Conservation (phyloP, 2,888 invertebrate species). For the Kryphioiulus occultus region DNA sequence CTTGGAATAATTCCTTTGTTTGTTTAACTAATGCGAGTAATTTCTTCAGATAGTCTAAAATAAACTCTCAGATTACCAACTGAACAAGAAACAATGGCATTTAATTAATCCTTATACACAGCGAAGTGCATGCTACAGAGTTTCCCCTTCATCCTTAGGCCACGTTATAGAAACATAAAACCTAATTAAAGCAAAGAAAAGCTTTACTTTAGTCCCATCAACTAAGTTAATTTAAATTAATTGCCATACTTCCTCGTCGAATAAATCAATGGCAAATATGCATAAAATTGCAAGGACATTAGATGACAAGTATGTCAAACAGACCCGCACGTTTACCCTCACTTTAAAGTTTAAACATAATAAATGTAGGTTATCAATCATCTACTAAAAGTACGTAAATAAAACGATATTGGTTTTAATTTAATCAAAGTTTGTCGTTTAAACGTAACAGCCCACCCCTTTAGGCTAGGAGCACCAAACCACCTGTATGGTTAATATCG, state of each 20-base stretch:
- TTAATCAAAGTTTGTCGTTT: background rate
- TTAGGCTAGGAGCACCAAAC: background rate
- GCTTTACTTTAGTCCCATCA: background rate
- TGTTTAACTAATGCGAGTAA: background rate
- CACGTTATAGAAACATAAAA: background rate
- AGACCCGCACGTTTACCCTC: background rate
- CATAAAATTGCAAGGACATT: background rate
- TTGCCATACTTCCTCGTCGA: background rate
- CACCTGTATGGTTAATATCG: too few species aligned
- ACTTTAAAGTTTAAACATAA: background rate
- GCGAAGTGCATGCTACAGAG: background rate
- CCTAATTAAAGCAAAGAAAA: background rate
- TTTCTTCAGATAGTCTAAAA: background rate
- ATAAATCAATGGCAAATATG: background rate
- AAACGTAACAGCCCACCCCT: background rate
- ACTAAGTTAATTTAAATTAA: background rate
- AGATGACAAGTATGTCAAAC: background rate
- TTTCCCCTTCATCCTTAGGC: background rate
- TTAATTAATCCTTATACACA: too few species aligned
- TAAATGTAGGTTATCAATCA: background rate
- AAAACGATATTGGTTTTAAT: background rate
- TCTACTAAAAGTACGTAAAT: background rate
- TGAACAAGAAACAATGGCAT: background rate
- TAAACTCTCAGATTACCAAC: background rate
- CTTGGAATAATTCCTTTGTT: background rate